phyloP scores from a whole-genome alignment of 2,113 vertebrate genomes.

The Menidia beryllina region DNA sequence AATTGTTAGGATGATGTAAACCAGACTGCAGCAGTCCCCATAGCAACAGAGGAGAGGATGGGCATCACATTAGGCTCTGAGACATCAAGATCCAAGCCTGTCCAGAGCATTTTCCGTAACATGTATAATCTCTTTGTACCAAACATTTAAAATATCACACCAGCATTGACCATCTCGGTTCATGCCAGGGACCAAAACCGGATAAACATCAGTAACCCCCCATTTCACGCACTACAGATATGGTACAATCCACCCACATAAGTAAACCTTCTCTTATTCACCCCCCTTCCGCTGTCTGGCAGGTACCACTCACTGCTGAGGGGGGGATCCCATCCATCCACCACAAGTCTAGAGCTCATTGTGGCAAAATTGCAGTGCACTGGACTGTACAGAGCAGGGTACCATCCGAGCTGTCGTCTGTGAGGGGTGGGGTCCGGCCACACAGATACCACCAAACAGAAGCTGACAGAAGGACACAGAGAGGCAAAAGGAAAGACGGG shows the following conservation, averaged over 20 bases:
- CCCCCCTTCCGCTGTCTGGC: constrained; percentile 70
- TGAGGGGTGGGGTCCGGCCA: constrained; percentile 84
- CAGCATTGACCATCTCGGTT: neutral
- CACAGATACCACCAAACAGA: constrained; percentile 74
- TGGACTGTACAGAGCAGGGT: constrained; percentile 79
- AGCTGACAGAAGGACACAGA: constrained; percentile 68
- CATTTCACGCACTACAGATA: constrained; percentile 27
- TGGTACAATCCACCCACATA: constrained; percentile 75
- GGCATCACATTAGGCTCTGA: constrained; percentile 44
- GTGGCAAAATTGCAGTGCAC: constrained; percentile 82
- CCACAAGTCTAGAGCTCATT: constrained; percentile 73
- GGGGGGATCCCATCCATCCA: constrained; percentile 68
- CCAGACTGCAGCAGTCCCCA: constrained; percentile 83
- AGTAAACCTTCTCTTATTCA: constrained; percentile 41
- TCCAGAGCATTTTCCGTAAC: constrained; percentile 2
- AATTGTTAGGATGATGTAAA: constrained; percentile 40
- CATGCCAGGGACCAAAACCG: constrained; percentile 17
- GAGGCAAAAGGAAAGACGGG: too few species aligned
- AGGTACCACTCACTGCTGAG: constrained; percentile 76
- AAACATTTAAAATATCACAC: constrained; percentile 10
- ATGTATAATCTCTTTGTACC: neutral
- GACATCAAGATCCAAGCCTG: neutral
- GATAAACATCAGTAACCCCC: constrained; percentile 28
- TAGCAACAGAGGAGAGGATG: constrained; percentile 80
- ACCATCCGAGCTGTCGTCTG: constrained; percentile 80